These are phyloP conservation scores for Aselliscus stoliczkanus DNA, from an alignment of 2,797 vertebrate genomes.

Conservation along the genomic window DNA sequence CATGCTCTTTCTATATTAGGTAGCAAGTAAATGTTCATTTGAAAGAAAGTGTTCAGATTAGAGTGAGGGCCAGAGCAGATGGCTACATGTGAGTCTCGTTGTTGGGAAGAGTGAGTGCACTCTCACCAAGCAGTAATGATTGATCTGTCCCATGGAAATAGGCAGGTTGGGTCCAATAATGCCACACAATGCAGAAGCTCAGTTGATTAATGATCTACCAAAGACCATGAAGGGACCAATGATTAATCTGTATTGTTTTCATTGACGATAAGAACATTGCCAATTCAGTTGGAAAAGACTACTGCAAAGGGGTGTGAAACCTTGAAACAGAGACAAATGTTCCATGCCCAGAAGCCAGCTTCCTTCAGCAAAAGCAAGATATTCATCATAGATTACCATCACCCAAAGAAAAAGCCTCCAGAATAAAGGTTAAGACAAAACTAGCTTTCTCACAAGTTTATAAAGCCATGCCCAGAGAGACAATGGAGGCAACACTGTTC, in stretches of 20 bases:
- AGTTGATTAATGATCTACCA: slow-evolving; percentile 78
- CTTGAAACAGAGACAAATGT: slow-evolving; percentile 72
- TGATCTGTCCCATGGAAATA: slow-evolving; percentile 68
- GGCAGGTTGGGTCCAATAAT: slow-evolving; percentile 53
- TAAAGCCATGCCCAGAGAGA: slow-evolving; percentile 49
- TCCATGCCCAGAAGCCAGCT: slow-evolving; percentile 70
- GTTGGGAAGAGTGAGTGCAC: not conserved
- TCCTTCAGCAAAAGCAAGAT: slow-evolving; percentile 68
- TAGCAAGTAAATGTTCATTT: not conserved
- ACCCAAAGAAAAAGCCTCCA: slow-evolving; percentile 3
- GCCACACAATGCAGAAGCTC: slow-evolving; percentile 63
- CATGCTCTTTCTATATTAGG: not conserved
- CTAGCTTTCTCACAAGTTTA: slow-evolving; percentile 66
- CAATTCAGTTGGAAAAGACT: slow-evolving; percentile 72
- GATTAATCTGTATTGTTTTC: slow-evolving; percentile 72
- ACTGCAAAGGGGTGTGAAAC: slow-evolving; percentile 72
- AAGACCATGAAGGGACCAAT: slow-evolving; percentile 64
- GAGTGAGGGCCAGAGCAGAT: slow-evolving; percentile 36
- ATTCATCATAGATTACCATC: slow-evolving; percentile 71
- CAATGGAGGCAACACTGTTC: slow-evolving; percentile 37
- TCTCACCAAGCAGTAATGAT: slow-evolving; percentile 46
- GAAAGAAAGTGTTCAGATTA: not conserved
- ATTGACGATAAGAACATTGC: slow-evolving; percentile 66
- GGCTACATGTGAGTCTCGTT: not conserved
- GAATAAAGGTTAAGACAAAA: slow-evolving; percentile 58